Conservation (phyloP, 2,797 vertebrate genomes). For the Enteromius mattozi region DNA sequence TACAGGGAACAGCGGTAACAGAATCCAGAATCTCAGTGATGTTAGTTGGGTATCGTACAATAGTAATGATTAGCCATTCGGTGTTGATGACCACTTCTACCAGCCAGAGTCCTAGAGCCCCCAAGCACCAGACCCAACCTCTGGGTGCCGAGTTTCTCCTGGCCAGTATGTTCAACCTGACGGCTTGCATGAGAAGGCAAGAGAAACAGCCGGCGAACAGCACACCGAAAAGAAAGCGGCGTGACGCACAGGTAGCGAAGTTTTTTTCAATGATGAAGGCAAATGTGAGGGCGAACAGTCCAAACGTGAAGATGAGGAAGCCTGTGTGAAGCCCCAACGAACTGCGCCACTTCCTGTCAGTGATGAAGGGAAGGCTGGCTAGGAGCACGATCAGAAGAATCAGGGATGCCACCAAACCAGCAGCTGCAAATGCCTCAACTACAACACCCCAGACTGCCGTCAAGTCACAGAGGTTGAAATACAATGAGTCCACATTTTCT, state of each 20-base stretch:
- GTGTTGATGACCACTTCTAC: constrained; percentile 93
- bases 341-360: constrained; percentile 76
- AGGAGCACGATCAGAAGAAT: constrained; percentile 86
- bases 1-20: constrained; percentile 72
- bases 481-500: constrained; percentile 80
- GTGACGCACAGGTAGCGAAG: constrained; percentile 88
- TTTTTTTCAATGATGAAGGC: constrained; percentile 87
- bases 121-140: constrained; percentile 79
- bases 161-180: constrained; percentile 84
- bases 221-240: constrained; percentile 93
- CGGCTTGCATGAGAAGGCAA: constrained; percentile 84
- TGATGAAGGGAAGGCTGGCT: constrained; percentile 88
- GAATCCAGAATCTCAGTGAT: not conserved
- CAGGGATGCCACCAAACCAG: constrained; percentile 80
- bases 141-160: constrained; percentile 74
- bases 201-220: constrained; percentile 91
- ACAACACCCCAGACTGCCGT: constrained; percentile 85
- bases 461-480: constrained; percentile 91
- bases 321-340: constrained; percentile 80
- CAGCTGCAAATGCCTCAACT: constrained; percentile 85
- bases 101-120: constrained; percentile 81
- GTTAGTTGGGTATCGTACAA: constrained; percentile 71
- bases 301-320: constrained; percentile 84
- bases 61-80: constrained; percentile 93
- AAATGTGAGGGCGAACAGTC: constrained; percentile 91